Evolutionary conservation across 64 coral and sea anemone genomes (phyloP).

Genomic region (Pocillopora verrucosa): DNA sequence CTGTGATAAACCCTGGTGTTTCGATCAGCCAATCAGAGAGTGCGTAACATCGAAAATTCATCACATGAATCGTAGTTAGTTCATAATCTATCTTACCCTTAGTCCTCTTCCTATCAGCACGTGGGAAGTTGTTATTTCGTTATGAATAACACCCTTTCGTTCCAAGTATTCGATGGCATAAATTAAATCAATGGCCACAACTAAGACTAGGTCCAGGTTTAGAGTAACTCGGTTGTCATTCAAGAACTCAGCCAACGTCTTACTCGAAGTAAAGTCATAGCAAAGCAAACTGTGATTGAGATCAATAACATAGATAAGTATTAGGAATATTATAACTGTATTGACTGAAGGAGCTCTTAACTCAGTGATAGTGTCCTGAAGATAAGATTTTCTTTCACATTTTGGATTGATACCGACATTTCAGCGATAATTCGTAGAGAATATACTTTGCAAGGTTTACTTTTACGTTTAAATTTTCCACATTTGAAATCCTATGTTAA

Average conservation of each 20-base stretch:
- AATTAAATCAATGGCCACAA: constrained; percentile 12
- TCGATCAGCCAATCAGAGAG: too few relatives aligned
- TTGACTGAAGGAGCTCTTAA: not conserved
- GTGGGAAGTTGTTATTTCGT: constrained; percentile 10
- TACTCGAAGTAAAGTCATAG: constrained; percentile 2
- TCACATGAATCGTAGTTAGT: too few relatives aligned
- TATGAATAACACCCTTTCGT: constrained; percentile 18
- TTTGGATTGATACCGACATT: too few relatives aligned
- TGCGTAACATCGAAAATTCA: too few relatives aligned
- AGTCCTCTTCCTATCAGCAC: constrained; percentile 26
- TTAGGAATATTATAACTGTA: not conserved
- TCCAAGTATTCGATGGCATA: constrained; percentile 4
- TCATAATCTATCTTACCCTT: not conserved
- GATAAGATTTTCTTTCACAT: too few relatives aligned
- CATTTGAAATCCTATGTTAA: too few relatives aligned
- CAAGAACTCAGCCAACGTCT: not conserved
- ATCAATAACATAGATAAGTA: not conserved
- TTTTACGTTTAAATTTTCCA: too few relatives aligned
- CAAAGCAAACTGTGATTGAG: constrained; percentile 3
- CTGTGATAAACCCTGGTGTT: too few relatives aligned
- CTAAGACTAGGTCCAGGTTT: not conserved
- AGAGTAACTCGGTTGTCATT: not conserved
- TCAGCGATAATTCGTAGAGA: too few relatives aligned
- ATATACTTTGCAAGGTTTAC: too few relatives aligned
- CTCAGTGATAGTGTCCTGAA: not conserved